These are phyloP conservation scores for Eretmochelys imbricata DNA, from an alignment of 2,113 vertebrate genomes.

Conservation along the genomic window DNA sequence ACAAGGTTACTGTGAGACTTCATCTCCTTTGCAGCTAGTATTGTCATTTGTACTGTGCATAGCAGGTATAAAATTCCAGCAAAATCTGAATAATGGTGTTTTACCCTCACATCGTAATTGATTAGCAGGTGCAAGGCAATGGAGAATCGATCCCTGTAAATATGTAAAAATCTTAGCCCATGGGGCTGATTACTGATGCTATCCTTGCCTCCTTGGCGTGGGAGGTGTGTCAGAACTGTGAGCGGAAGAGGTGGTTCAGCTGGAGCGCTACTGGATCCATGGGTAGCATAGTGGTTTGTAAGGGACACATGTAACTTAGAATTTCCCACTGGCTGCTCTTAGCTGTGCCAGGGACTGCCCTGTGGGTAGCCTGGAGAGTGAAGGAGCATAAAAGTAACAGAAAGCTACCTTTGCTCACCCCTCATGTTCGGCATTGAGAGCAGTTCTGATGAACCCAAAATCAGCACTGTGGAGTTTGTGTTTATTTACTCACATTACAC, in stretches of 20 bases:
- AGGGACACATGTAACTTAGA: background rate
- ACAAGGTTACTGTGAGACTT: background rate
- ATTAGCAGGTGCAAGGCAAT: background rate
- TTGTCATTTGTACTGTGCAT: background rate
- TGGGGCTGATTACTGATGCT: background rate
- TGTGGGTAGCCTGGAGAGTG: background rate
- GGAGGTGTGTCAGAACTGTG: background rate
- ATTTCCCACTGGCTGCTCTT: background rate
- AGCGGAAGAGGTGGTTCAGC: background rate
- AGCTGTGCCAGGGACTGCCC: accelerated
- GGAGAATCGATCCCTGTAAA: background rate
- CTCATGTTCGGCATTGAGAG: background rate
- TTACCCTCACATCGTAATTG: background rate
- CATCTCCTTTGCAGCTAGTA: background rate
- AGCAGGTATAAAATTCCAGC: background rate
- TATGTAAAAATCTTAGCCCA: background rate
- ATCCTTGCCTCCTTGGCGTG: background rate
- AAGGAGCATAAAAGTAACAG: background rate
- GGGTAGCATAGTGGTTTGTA: background rate
- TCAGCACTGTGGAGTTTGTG: background rate
- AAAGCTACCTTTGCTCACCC: background rate
- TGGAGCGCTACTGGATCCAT: background rate
- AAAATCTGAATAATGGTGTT: background rate
- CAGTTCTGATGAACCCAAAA: background rate
- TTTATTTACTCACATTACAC: background rate